These are phyloP conservation scores for Zeus faber DNA, from an alignment of 2,113 vertebrate genomes.

Conservation along the genomic window DNA sequence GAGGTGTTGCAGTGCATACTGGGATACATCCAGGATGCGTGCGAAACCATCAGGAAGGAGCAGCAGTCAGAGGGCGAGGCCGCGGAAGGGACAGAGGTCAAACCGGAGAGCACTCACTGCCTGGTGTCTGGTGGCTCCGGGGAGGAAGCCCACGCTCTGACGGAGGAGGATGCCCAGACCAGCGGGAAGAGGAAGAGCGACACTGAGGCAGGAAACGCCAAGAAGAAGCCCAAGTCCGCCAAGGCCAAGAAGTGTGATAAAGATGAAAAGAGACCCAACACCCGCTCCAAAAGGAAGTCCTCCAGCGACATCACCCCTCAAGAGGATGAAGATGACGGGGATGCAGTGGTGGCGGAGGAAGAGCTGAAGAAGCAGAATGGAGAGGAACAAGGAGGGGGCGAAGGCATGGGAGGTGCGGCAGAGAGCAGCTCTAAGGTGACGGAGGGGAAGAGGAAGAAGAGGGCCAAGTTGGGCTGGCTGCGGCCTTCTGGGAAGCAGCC, in stretches of 20 bases:
- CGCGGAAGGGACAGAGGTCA: neutral
- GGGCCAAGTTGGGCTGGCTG: constrained; percentile 83
- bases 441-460: constrained; percentile 82
- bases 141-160: too few relatives aligned
- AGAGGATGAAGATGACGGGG: constrained; percentile 10
- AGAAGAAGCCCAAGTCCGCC: constrained; percentile 88
- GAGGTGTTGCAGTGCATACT: constrained; percentile 96
- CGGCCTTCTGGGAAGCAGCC: constrained; percentile 86
- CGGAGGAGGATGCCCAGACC: constrained; percentile 69
- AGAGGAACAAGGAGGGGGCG: constrained; percentile 26
- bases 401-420: too few relatives aligned
- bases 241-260: constrained; percentile 73
- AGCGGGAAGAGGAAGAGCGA: constrained; percentile 91
- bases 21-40: constrained; percentile 93
- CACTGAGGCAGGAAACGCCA: constrained; percentile 85
- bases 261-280: constrained; percentile 67
- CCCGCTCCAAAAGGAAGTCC: constrained; percentile 91
- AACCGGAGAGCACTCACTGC: neutral
- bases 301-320: constrained; percentile 57
- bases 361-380: constrained; percentile 15
- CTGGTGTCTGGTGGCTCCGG: neutral
- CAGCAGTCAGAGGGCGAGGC: constrained; percentile 58
- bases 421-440: neutral
- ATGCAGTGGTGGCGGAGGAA: neutral
- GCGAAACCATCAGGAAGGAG: constrained; percentile 88